A percentile compares a stretch with the other conserved stretches of the same genome.
These are phyloP conservation scores for Idaea straminata DNA, from an alignment of 2,888 invertebrate genomes.

Conservation along the genomic window DNA sequence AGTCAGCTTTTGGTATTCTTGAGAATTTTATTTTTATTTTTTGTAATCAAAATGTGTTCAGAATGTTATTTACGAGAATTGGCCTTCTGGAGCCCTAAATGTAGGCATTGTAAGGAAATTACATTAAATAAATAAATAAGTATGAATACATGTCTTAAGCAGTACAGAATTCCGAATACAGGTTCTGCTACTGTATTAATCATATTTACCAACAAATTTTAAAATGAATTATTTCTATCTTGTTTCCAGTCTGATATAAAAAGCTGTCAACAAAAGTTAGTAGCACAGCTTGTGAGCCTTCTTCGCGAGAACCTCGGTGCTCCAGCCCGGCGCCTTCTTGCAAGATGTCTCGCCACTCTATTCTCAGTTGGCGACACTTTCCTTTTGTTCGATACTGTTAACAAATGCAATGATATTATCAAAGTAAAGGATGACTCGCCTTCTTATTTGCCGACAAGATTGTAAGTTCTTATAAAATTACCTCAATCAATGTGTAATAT, in stretches of 20 bases:
- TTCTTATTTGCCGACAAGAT: conserved; percentile 94
- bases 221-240: background rate
- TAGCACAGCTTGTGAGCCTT: conserved; percentile 94
- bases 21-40: too few species aligned
- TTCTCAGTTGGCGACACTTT: conserved; percentile 99
- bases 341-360: conserved; percentile 94
- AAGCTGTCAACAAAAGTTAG: conserved; percentile 96
- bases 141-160: too few species aligned
- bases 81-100: too few species aligned
- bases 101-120: too few species aligned
- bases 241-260: conserved; percentile 93
- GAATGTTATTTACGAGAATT: too few species aligned
- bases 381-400: conserved; percentile 97
- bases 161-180: too few species aligned
- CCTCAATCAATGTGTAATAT: too few species aligned
- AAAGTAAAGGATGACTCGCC: conserved; percentile 99
- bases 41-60: too few species aligned
- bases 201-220: too few species aligned
- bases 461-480: conserved; percentile 84
- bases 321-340: conserved; percentile 94
- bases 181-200: too few species aligned
- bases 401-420: conserved; percentile 98
- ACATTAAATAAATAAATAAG: too few species aligned
- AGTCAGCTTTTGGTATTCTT: too few species aligned
- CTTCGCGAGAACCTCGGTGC: conserved; percentile 96